Percentiles rank a stretch among this genome's conserved stretches.
Evolutionary conservation across 1,140 invertebrate genomes (phyloP).

Genomic region (Leptopilina boulardi): DNA sequence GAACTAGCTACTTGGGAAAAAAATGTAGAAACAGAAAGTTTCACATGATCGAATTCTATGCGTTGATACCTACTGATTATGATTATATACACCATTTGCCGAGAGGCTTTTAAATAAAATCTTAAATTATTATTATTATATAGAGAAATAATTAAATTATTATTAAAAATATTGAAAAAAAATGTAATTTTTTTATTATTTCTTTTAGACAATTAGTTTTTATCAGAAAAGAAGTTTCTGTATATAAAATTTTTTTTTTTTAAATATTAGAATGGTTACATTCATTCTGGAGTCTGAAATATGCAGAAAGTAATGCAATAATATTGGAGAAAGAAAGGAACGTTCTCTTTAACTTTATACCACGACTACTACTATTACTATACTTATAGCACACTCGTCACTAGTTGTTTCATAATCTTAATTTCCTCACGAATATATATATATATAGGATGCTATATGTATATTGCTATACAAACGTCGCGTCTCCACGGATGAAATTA

Average conservation of each 20-base stretch:
- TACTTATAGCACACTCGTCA: constrained; percentile 25
- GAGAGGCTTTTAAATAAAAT: too few relatives aligned
- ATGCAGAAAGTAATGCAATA: constrained; percentile 31
- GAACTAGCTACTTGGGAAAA: constrained; percentile 3
- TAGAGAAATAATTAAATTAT: too few relatives aligned
- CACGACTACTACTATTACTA: constrained; percentile 5
- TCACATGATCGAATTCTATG: background rate
- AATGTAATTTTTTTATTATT: too few relatives aligned
- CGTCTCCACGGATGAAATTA: constrained; percentile 21
- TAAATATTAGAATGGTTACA: background rate
- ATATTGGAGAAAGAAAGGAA: constrained; percentile 24
- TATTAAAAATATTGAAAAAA: too few relatives aligned
- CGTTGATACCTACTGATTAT: background rate
- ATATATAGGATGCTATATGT: constrained; percentile 21
- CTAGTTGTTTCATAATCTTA: constrained; percentile 29
- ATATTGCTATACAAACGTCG: constrained; percentile 28
- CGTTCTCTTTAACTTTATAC: constrained; percentile 31
- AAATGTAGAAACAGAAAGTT: constrained; percentile 14
- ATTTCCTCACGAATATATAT: constrained; percentile 24
- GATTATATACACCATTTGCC: background rate
- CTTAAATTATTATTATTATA: too few relatives aligned
- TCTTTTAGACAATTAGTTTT: too few relatives aligned
- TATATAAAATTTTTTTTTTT: constrained; percentile 4
- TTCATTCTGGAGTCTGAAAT: constrained; percentile 26
- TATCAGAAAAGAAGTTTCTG: too few relatives aligned